Base-by-base conservation (phyloP, 2,888 invertebrate species). In the Phalera bucephala region DNA sequence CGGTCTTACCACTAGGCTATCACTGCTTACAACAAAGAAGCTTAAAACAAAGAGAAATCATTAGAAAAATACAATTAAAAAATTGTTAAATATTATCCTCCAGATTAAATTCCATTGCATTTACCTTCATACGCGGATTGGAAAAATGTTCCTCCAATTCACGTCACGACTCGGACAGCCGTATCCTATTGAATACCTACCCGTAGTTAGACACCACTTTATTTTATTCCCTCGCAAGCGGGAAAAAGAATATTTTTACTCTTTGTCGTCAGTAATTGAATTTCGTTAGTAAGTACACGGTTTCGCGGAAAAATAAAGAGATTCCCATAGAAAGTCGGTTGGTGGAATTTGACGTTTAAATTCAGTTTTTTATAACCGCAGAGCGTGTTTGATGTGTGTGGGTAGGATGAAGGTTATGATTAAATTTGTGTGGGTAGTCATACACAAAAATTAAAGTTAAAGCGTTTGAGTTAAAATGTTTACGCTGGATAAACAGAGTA, bases 191-290 rank as follows among this genome's bases (percentile, higher is more conserved):
- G 57, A 65, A 65, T 64, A 64, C 63, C 52, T 51, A 55, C 63
- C 31, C 50, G 58, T 67, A 71, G 71, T 71, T 67, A 72, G 69
- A 64, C 58, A 65, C 61, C 66, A 62, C 74, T 76, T 71, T 72
- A 70, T 74, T 77, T 69, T 63, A 72, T 67, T 64, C 66, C 37
- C 47, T 40, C 51, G 57, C 52, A 45, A 58, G 47, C 42, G 54
- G 49, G 40, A 53, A 62, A 3, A 59, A 57, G 62, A 63, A 72
- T 69, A 71, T 73, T 76, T 77, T 75, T 75, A 72, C 71, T 74
- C 71, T 75, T 74, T 76, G 76, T 73, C 68, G 60, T 55, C 55
- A 49, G 70, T 76, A 76, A 77, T 77, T 76, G 77, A 74, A 77
- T 77, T 74, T 73, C 57, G 64, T 69, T 69, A 58, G 66, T 63